Base-by-base conservation (phyloP, 2,113 vertebrate species). In the Rhinoptilus africanus region DNA sequence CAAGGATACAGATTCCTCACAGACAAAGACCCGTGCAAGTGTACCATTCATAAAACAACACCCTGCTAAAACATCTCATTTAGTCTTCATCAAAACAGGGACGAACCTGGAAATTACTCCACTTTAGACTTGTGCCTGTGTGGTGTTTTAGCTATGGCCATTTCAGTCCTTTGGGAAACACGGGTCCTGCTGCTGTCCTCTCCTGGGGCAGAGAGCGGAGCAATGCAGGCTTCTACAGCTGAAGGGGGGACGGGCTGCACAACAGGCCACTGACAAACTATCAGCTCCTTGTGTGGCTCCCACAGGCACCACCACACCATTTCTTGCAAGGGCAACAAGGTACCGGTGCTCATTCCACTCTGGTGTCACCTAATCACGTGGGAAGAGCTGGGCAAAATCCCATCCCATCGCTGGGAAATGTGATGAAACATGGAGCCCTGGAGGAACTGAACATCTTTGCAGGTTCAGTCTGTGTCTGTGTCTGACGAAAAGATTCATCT, bases 231-330 rank as follows among this genome's bases (percentile, higher is more conserved):
- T 59, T 45, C 63, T 59, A 7, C 21, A 54, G 48, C 41, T 8
- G 3, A 15, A 39, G 43, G 48, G 10, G 12, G 26, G 41, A 78
- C 69, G 37, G 51, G 63, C 64, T 71, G 69, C 50, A 53, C 4
- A 1, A 59, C 0, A 13, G 30, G 53, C 50, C 32, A 24, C 1
- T 12, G 50, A 12, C 63, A 43, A 63, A 23, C 10, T 26, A 34
- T 35, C 63, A 21, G 7, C 27, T 12, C 34, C 53, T 78, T 37
- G 9, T 43, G 21, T 34, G 35, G 45, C 85, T 71, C 39, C 11
- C n/a, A 9, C 51, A 23, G 2, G 6, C 50, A 48, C 48, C 24
- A n/a, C 23, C 45, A 19, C 43, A 6, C 3, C 1, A 0, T 11
- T 54, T 28, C 47, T 47, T 41, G n/a, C n/a, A 21, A 75, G 72